Evolutionary conservation across 2,888 invertebrate genomes (phyloP), one percentile per base, ranked within the genome.

Genomic region (Ormia ochracea): DNA sequence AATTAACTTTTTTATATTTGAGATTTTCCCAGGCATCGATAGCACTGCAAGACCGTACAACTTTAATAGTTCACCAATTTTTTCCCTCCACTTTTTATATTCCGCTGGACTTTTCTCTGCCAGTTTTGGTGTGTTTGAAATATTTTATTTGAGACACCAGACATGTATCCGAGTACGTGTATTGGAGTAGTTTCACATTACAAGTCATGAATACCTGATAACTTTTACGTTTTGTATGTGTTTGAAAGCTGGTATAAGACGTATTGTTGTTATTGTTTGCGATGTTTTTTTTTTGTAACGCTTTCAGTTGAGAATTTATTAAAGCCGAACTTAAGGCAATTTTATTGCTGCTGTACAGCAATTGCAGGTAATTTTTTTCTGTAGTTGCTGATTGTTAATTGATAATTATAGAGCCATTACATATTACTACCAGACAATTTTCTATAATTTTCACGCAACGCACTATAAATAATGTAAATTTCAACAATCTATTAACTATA

Each of bases 11-110:
- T 74, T 66, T 66, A 12, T 66, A 38, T 50, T 48, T 75, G 63
- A 56, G 77, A 82, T 84, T 87, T 87, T 87, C 88, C 87, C 88
- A 87, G 87, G 87, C 87, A 84, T 84, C 84, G 81, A 77, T 78
- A 66, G 63, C 31, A 56, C 69, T 28, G 36, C 45, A 43, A 76
- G 69, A 79, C 59, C 65, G 50, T 74, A 78, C 80, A 78, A 58
- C 54, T 76, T 58, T 56, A 21, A 43, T n/a, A 23, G 74, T 61
- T 68, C 41, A 36, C 33, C 63, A 2, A 58, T 59, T 26, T 73
- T 38, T 70, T 54, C 72, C 43, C 26, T 56, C 33, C 26, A 52
- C 28, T n/a, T 14, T 31, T n/a, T 10, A 26, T 58, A 48, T 69
- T 61, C 19, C 36, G 36, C 36, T 77, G 63, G 76, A 56, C 74